Percentiles rank a stretch among this genome's conserved stretches.
These are phyloP conservation scores for Caenorhabditis sp. DNA, from an alignment of 2,888 invertebrate species.

Conservation along the genomic window DNA sequence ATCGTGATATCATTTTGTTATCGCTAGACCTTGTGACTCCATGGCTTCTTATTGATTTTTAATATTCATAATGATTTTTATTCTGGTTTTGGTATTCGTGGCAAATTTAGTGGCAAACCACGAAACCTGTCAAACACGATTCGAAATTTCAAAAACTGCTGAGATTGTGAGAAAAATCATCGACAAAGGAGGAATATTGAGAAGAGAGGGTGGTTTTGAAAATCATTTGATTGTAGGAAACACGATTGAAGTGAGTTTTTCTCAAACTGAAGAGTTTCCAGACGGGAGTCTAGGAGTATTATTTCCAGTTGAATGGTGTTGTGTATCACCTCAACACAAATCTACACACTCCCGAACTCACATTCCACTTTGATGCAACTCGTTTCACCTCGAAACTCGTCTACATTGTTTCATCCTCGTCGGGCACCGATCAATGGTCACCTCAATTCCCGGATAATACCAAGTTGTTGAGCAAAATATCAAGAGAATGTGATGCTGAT, in stretches of 20 bases:
- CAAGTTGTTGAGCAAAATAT: neutral
- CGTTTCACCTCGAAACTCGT: neutral
- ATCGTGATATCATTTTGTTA: neutral
- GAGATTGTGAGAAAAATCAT: neutral
- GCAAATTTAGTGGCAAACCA: neutral
- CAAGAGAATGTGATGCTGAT: constrained; percentile 2
- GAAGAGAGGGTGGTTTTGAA: neutral
- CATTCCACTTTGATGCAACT: neutral
- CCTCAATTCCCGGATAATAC: neutral
- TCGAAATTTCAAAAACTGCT: neutral
- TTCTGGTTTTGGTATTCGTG: neutral
- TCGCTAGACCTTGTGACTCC: neutral
- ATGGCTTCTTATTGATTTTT: neutral
- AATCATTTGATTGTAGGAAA: neutral
- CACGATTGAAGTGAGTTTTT: neutral
- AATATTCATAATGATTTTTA: neutral
- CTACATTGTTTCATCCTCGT: neutral
- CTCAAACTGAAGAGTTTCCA: too few species aligned
- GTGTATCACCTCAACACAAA: neutral
- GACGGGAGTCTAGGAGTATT: too few species aligned
- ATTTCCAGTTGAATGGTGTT: neutral
- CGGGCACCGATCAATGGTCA: neutral
- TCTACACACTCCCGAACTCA: neutral
- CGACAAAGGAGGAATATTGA: neutral
- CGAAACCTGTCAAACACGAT: neutral